phyloP scores from a whole-genome alignment of 1,140 invertebrate genomes.

The Zophobas atratus region DNA sequence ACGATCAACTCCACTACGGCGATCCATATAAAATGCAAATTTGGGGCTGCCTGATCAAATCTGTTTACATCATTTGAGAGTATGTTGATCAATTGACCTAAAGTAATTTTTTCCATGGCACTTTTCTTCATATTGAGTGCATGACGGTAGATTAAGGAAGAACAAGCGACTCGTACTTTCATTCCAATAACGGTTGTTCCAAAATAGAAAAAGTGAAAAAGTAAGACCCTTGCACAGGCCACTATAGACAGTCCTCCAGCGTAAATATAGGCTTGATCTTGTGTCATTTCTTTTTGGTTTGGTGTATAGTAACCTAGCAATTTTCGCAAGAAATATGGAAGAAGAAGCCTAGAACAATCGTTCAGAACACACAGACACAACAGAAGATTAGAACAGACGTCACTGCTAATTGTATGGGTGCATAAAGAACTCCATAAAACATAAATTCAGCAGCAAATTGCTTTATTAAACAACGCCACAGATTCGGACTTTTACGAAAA shows the following conservation, averaged over 20 bases:
- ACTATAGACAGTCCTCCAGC: constrained; percentile 77
- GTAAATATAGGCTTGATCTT: constrained; percentile 77
- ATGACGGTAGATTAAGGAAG: constrained; percentile 88
- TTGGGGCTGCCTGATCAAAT: constrained; percentile 70
- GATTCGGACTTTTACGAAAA: constrained; percentile 21
- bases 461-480: not conserved
- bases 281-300: constrained; percentile 67
- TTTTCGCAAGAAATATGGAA: constrained; percentile 43
- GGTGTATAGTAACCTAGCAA: constrained; percentile 80
- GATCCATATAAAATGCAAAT: constrained; percentile 8
- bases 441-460: not conserved
- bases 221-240: constrained; percentile 76
- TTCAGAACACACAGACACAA: no score
- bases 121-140: constrained; percentile 75
- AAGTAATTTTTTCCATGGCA: constrained; percentile 84
- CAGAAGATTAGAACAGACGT: no score
- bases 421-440: constrained; percentile 60
- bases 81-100: constrained; percentile 89
- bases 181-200: constrained; percentile 77
- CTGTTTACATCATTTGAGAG: constrained; percentile 86
- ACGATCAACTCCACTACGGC: not conserved
- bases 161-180: constrained; percentile 84
- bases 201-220: constrained; percentile 87
- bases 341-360: constrained; percentile 53
- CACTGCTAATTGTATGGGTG: no score